phyloP scores from a whole-genome alignment of 2,113 vertebrate genomes.

The Cranoglanis bouderius region DNA sequence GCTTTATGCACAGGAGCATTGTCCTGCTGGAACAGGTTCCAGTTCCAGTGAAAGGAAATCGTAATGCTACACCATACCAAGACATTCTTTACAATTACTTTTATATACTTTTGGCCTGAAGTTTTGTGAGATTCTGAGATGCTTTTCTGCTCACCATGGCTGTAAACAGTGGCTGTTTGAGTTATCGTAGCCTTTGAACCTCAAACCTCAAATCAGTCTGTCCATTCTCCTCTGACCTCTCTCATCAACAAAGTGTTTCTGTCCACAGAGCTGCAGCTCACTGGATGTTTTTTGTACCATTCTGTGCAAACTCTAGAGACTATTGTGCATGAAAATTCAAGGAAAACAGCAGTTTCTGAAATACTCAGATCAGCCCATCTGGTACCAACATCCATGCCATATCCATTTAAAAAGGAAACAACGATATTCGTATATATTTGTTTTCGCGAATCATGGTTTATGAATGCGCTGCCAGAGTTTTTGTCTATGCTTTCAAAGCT shows the following conservation, averaged over 20 bases:
- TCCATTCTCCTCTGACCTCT: not conserved
- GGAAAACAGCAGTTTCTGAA: not conserved
- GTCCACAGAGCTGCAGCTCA: too few relatives aligned
- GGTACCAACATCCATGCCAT: not conserved
- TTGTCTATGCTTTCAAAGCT: too few relatives aligned
- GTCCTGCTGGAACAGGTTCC: not conserved
- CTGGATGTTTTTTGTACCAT: not conserved
- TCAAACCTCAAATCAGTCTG: not conserved
- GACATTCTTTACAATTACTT: too few relatives aligned
- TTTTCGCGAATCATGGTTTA: too few relatives aligned
- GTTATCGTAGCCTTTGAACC: not conserved
- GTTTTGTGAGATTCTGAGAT: not conserved
- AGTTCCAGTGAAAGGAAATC: not conserved
- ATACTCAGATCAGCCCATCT: too few relatives aligned
- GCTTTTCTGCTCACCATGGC: not conserved
- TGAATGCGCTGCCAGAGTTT: too few relatives aligned
- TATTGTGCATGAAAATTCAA: not conserved
- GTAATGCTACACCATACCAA: too few relatives aligned
- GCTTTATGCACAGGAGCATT: too few relatives aligned
- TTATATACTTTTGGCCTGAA: not conserved
- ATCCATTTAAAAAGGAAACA: too few relatives aligned
- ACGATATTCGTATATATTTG: too few relatives aligned
- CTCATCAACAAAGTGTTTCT: not conserved
- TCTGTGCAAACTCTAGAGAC: not conserved
- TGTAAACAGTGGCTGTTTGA: not conserved